Conservation (phyloP, 37 sponge, comb jelly and placozoan species). For the Cladorhizidae sp. region DNA sequence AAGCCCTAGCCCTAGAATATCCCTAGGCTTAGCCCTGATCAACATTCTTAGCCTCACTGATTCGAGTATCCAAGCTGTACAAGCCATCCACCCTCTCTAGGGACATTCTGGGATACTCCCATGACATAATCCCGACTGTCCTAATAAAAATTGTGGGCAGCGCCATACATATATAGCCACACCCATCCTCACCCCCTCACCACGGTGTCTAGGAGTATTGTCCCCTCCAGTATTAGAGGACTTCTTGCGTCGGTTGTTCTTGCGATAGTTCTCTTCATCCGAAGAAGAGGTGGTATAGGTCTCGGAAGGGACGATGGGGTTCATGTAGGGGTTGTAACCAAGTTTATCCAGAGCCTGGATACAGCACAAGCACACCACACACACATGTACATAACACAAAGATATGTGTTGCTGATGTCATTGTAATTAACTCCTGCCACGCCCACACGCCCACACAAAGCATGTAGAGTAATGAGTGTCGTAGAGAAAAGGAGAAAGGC, state of each 20-base stretch:
- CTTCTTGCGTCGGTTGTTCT: not conserved
- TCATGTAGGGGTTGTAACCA: slow-evolving; percentile 23
- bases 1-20: no score
- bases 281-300: not conserved
- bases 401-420: not conserved
- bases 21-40: no score
- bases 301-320: slow-evolving; percentile 2
- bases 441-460: no score
- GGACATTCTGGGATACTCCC: no score
- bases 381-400: not conserved
- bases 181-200: slow-evolving; percentile 1
- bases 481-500: no score
- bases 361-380: not conserved
- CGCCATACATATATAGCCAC: not conserved
- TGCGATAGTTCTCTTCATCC: slow-evolving; percentile 23
- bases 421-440: no score
- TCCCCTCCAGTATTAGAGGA: not conserved
- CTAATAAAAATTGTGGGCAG: no score
- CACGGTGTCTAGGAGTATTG: slow-evolving; percentile 18
- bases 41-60: no score
- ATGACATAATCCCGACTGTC: no score
- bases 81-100: no score
- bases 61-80: no score
- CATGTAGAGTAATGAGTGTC: no score
- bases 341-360: slow-evolving; percentile 8